Base-by-base conservation (phyloP, 2,113 vertebrate genomes). In the Gulo gulo region DNA sequence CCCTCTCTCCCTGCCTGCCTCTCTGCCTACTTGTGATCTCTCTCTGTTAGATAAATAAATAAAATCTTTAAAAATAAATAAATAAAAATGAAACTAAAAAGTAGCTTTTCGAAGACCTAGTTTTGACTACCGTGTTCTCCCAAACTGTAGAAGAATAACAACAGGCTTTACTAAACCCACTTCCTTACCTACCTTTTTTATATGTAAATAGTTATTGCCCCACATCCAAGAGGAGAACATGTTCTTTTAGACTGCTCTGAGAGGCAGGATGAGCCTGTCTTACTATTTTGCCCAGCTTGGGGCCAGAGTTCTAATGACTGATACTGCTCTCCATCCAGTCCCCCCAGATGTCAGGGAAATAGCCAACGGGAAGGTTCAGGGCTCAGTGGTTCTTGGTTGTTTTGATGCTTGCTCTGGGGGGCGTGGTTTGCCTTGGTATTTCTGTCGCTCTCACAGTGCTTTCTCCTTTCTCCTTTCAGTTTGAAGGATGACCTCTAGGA, bases 401-500 rank as follows among this genome's bases (percentile, higher is more conserved):
- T 2, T 29, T 14, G 47, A n/a, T 9, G 7, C 39, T 3, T 14
- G 16, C 23, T 18, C 15, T 39, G 12, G 0, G 7, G 45, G 24
- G 34, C 1, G 4, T 10, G 13, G 14, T 26, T 67, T 2, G 18
- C 42, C 23, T 45, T 20, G 20, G 13, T 39, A 5, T 26, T 57
- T 13, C 2, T 1, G 3, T 52, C 29, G 57, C 3, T 1, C 3
- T 1, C 11, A 98, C 7, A 7, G 0, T 47, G 59, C 34, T 45
- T 34, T 97, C 3, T 96, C 86, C 97, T 67, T 93, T 67, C 95
- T 92, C 67, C 97, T 96, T 98, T 80, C 55, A 99, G 99, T 98
- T 98, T 98, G 98, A 99, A 99, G 98, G 98, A 99, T 99, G 99
- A 99, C 99, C 91, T 99, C 99, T 98, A 99, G 99, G 99, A 99